Conservation (phyloP, 2,888 invertebrate species). For the Halictus ligatus region DNA sequence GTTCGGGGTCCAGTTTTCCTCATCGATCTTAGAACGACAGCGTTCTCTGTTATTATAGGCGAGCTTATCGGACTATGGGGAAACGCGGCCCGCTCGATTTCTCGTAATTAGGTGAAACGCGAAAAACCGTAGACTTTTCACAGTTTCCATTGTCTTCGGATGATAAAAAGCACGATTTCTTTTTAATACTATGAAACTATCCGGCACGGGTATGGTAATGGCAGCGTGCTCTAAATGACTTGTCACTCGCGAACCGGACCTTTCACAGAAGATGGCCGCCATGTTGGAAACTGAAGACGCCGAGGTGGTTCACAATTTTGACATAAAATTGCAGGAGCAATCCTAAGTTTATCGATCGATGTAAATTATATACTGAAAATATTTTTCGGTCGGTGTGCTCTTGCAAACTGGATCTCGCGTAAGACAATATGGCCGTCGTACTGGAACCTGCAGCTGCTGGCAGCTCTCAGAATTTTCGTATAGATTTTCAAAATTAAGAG, state of each 20-base stretch:
- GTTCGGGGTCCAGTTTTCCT: slow-evolving; percentile 41
- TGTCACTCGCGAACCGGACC: not conserved
- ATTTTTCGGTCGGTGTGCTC: too few species aligned
- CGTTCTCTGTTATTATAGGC: slow-evolving; percentile 47
- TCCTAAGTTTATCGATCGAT: too few species aligned
- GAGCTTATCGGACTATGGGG: slow-evolving; percentile 41
- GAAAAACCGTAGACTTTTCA: slow-evolving; percentile 32
- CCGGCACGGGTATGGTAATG: not conserved
- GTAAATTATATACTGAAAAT: too few species aligned
- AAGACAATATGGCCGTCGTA: too few species aligned
- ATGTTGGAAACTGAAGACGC: not conserved
- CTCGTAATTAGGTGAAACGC: slow-evolving; percentile 49
- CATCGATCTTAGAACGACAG: slow-evolving; percentile 38
- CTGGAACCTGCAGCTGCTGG: too few species aligned
- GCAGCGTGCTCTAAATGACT: not conserved
- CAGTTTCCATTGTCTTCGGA: not conserved
- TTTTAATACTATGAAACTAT: not conserved
- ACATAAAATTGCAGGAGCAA: not conserved
- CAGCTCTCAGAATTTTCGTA: too few species aligned
- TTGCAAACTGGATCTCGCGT: too few species aligned
- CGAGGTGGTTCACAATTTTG: not conserved
- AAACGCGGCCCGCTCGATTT: slow-evolving; percentile 42
- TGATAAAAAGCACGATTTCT: not conserved
- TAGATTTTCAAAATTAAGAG: too few species aligned
- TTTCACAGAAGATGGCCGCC: not conserved